Percentiles rank a stretch among this genome's conserved stretches.
Conservation (phyloP, 2,113 vertebrate species). For the Dipodomys merriami region DNA sequence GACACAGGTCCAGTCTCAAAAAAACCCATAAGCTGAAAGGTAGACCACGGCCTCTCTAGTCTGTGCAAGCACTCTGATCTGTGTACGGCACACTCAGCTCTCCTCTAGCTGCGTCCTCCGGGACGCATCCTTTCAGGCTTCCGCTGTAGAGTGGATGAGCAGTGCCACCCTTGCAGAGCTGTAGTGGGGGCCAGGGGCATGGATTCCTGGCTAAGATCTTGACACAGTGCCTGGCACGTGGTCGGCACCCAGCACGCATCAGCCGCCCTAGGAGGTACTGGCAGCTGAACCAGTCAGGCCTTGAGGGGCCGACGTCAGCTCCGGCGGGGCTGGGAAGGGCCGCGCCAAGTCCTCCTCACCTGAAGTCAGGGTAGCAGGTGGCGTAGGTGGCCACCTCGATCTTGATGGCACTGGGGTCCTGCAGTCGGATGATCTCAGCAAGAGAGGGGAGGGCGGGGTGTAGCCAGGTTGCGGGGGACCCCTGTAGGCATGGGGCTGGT, state of each 20-base stretch:
- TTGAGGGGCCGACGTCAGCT: neutral
- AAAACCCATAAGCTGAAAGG: fast-evolving
- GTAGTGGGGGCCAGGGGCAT: fast-evolving
- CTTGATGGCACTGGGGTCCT: constrained; percentile 89
- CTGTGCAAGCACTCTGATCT: too few relatives aligned
- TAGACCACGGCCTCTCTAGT: neutral
- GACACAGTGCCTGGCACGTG: fast-evolving
- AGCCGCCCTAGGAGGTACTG: fast-evolving
- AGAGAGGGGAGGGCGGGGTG: constrained; percentile 85
- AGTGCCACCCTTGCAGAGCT: fast-evolving
- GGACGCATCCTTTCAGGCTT: neutral
- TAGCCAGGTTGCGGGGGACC: constrained; percentile 88
- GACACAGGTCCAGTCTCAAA: neutral
- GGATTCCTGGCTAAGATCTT: fast-evolving
- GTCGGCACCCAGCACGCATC: too few relatives aligned
- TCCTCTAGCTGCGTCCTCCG: neutral
- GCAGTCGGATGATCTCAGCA: constrained; percentile 92
- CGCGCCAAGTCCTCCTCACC: constrained; percentile 82
- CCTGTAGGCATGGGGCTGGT: constrained; percentile 81
- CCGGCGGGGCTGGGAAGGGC: neutral
- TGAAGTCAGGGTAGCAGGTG: constrained; percentile 89
- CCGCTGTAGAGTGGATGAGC: fast-evolving
- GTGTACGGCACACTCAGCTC: neutral
- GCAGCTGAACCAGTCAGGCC: fast-evolving
- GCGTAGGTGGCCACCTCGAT: constrained; percentile 89